A percentile compares a stretch with the other conserved stretches of the same genome.
phyloP scores from a whole-genome alignment of 2,888 invertebrate species.

The Diadegma fenestrale region DNA sequence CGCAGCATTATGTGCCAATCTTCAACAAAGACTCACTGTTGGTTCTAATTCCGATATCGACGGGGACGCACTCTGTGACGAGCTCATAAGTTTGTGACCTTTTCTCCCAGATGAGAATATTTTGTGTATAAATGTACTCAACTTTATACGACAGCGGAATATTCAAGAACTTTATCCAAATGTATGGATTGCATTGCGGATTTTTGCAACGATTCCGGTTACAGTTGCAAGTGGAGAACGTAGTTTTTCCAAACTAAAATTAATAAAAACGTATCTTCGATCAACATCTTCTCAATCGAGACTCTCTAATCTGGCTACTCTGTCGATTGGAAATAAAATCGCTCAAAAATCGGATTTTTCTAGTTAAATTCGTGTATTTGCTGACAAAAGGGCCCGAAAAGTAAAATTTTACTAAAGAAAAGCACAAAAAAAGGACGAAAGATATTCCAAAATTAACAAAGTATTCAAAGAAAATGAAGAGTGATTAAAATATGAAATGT shows the following conservation, averaged over 20 bases:
- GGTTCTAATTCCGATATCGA: slow-evolving; percentile 67
- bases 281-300: slow-evolving; percentile 64
- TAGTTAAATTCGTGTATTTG: slow-evolving; percentile 73
- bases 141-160: slow-evolving; percentile 40
- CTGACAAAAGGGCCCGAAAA: slow-evolving; percentile 73
- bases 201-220: slow-evolving; percentile 63
- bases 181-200: slow-evolving; percentile 56
- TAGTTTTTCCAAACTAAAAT: slow-evolving; percentile 54
- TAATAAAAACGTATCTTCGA: slow-evolving; percentile 65
- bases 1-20: slow-evolving; percentile 45
- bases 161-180: slow-evolving; percentile 57
- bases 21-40: slow-evolving; percentile 63
- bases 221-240: slow-evolving; percentile 66
- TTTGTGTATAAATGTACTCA: slow-evolving; percentile 43
- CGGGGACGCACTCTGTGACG: slow-evolving; percentile 52
- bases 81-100: slow-evolving; percentile 30
- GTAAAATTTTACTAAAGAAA: slow-evolving; percentile 63
- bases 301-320: slow-evolving; percentile 54
- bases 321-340: slow-evolving; percentile 76
- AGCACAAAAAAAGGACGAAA: neutral
- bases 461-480: neutral
- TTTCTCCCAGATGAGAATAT: slow-evolving; percentile 35
- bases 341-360: slow-evolving; percentile 71
- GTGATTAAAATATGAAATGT: no score
- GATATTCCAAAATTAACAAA: neutral